Evolutionary conservation across 2,888 invertebrate species (phyloP).

Genomic region (Alcis repandata): DNA sequence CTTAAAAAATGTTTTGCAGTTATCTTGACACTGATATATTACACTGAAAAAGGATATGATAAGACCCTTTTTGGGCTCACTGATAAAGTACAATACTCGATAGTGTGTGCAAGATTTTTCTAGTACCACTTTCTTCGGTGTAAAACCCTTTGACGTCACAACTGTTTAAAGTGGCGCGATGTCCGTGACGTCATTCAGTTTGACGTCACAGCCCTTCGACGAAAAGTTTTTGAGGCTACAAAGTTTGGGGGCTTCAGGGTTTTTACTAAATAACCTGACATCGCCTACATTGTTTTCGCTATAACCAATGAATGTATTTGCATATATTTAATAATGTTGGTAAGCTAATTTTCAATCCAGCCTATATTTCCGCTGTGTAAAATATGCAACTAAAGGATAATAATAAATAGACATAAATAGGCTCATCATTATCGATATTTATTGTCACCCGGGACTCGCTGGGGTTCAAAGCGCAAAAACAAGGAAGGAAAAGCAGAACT

Average conservation of each 20-base stretch:
- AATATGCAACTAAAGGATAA: background rate
- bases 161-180: slow-evolving; percentile 56
- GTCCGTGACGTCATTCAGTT: slow-evolving; percentile 68
- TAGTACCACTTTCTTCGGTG: slow-evolving; percentile 6
- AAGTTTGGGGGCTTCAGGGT: background rate
- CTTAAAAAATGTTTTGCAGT: background rate
- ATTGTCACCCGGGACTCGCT: background rate
- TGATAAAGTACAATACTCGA: slow-evolving; percentile 1
- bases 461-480: slow-evolving; percentile 13
- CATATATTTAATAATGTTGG: too few relatives aligned
- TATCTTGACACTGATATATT: slow-evolving; percentile 29
- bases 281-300: background rate
- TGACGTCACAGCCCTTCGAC: slow-evolving; percentile 39
- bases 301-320: background rate
- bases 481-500: slow-evolving; percentile 27
- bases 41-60: background rate
- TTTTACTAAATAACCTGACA: background rate
- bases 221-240: slow-evolving; percentile 45
- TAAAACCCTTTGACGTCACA: slow-evolving; percentile 60
- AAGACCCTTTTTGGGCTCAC: background rate
- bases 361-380: slow-evolving; percentile 2
- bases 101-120: background rate
- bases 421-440: slow-evolving; percentile 12
- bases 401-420: background rate
- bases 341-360: background rate